phyloP scores from a whole-genome alignment of 2,888 invertebrate genomes.

The Phasia obesa region DNA sequence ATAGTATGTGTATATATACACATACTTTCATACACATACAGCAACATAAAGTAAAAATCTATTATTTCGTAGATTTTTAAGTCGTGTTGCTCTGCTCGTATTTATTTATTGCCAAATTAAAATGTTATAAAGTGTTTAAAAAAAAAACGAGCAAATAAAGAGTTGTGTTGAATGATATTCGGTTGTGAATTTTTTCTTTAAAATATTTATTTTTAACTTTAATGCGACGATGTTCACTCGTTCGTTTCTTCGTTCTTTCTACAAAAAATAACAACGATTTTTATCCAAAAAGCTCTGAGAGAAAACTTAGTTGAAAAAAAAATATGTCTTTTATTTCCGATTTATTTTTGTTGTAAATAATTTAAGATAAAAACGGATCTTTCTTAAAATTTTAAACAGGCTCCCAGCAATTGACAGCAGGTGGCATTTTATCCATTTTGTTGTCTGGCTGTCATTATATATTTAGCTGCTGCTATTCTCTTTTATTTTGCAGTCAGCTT shows the following conservation, averaged over 20 bases:
- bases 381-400: conserved; percentile 80
- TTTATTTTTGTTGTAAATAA: conserved; percentile 54
- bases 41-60: too few relatives aligned
- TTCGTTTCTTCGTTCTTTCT: neutral
- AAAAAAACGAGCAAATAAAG: too few relatives aligned
- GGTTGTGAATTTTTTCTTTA: conserved; percentile 1
- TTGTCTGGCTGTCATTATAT: conserved; percentile 12
- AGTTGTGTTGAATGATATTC: neutral
- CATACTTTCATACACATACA: neutral
- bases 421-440: conserved; percentile 70
- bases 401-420: conserved; percentile 73
- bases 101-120: conserved; percentile 27
- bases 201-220: conserved; percentile 4
- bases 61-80: too few relatives aligned
- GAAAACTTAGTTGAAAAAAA: neutral
- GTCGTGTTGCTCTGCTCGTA: neutral
- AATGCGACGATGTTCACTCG: neutral
- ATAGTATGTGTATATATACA: neutral
- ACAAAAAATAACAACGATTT: neutral
- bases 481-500: conserved; percentile 21
- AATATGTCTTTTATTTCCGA: conserved; percentile 48
- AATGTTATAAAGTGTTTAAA: neutral
- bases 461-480: conserved; percentile 3
- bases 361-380: conserved; percentile 81
- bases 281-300: conserved; percentile 26